Evolutionary conservation across 2,113 vertebrate genomes (phyloP).

Genomic region (Gopherus flavomarginatus): DNA sequence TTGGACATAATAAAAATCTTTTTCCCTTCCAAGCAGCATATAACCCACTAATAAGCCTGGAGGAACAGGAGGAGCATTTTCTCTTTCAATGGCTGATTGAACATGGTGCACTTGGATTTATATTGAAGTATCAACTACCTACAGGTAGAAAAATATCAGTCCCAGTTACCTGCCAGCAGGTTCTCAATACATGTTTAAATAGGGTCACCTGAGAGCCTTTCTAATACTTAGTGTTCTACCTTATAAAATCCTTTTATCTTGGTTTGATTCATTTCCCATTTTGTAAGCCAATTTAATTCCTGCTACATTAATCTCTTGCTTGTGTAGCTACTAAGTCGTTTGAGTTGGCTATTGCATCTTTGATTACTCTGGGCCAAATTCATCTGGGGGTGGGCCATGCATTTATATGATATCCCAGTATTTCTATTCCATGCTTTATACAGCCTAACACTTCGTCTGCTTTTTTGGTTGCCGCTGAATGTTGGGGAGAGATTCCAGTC

Average conservation of each 20-base stretch:
- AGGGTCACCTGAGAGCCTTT: background rate
- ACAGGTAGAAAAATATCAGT: background rate
- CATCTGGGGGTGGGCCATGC: background rate
- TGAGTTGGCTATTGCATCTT: background rate
- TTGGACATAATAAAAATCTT: background rate
- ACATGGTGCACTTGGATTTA: background rate
- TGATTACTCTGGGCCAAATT: background rate
- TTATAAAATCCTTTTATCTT: background rate
- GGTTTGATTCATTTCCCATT: background rate
- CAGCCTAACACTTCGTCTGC: background rate
- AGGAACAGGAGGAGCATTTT: background rate
- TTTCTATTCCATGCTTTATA: background rate
- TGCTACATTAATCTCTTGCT: background rate
- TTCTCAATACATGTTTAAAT: background rate
- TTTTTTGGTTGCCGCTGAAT: background rate
- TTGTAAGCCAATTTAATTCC: background rate
- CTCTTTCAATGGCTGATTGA: background rate
- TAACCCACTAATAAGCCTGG: background rate
- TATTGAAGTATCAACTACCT: background rate
- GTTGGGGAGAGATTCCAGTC: background rate
- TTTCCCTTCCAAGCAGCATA: background rate
- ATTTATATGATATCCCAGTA: background rate
- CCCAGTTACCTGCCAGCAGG: background rate
- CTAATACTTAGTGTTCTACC: background rate
- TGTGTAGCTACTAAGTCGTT: background rate